Conservation (phyloP, 2,113 vertebrate genomes). For the Hippotragus niger region DNA sequence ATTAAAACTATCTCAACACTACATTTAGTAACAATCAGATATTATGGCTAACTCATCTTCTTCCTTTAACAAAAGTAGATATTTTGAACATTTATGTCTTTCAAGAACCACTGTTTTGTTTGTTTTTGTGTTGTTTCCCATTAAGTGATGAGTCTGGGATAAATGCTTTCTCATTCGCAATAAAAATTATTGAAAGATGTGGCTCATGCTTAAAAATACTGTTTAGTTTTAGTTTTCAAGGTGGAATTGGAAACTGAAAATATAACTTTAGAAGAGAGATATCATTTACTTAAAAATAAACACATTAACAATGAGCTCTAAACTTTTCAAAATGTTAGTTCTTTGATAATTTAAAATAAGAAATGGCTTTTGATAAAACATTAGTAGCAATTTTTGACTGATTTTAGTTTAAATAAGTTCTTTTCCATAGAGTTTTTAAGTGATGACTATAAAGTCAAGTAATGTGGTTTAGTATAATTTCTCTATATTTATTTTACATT, state of each 20-base stretch:
- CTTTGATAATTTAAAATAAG: neutral
- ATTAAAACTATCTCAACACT: neutral
- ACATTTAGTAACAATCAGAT: neutral
- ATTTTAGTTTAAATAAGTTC: neutral
- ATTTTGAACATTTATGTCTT: neutral
- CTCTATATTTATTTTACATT: neutral
- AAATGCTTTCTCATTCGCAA: neutral
- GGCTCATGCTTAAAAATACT: neutral
- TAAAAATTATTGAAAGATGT: neutral
- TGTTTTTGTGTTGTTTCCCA: neutral
- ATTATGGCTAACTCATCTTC: neutral
- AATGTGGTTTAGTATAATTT: neutral
- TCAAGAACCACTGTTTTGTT: neutral
- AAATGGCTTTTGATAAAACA: neutral
- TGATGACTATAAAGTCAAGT: neutral
- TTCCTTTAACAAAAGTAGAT: neutral
- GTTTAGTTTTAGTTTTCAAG: conserved; percentile 9
- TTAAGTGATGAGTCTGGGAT: neutral
- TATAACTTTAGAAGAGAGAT: neutral
- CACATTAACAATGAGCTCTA: neutral
- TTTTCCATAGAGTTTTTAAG: neutral
- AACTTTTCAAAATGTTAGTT: neutral
- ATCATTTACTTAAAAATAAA: neutral
- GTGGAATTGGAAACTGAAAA: neutral
- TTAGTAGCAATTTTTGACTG: neutral